Conservation (phyloP, 2,888 invertebrate species). For the Heliothis peltigera region DNA sequence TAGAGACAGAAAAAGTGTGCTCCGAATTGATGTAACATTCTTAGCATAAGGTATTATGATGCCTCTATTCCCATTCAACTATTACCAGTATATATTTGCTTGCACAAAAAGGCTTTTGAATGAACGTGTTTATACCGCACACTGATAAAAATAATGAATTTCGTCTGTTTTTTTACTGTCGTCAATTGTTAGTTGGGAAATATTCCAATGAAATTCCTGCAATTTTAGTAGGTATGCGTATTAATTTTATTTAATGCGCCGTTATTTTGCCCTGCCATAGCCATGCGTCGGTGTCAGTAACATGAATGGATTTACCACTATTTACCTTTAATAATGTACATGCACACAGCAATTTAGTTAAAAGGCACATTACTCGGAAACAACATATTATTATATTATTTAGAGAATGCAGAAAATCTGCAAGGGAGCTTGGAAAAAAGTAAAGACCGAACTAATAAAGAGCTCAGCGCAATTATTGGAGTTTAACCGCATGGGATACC, state of each 20-base stretch:
- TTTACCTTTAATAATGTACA: conserved; percentile 27
- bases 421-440: conserved; percentile 56
- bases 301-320: conserved; percentile 18
- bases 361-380: conserved; percentile 35
- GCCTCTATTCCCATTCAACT: conserved; percentile 12
- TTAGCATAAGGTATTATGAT: conserved; percentile 28
- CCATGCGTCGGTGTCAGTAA: conserved; percentile 14
- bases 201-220: conserved; percentile 42
- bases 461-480: conserved; percentile 68
- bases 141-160: conserved; percentile 28
- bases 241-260: conserved; percentile 14
- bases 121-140: conserved; percentile 21
- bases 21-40: conserved; percentile 60
- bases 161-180: conserved; percentile 1
- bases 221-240: conserved; percentile 16
- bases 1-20: conserved; percentile 58
- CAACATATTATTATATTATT: conserved; percentile 47
- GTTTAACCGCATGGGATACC: conserved; percentile 67
- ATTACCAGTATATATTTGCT: background rate
- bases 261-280: conserved; percentile 14
- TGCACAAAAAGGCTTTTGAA: background rate
- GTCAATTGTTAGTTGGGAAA: too few relatives aligned
- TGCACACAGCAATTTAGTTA: conserved; percentile 39
- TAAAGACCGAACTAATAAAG: conserved; percentile 66
- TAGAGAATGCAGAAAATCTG: conserved; percentile 49